These are phyloP conservation scores for Tachina lurida DNA, from an alignment of 2,888 invertebrate genomes.

Conservation along the genomic window DNA sequence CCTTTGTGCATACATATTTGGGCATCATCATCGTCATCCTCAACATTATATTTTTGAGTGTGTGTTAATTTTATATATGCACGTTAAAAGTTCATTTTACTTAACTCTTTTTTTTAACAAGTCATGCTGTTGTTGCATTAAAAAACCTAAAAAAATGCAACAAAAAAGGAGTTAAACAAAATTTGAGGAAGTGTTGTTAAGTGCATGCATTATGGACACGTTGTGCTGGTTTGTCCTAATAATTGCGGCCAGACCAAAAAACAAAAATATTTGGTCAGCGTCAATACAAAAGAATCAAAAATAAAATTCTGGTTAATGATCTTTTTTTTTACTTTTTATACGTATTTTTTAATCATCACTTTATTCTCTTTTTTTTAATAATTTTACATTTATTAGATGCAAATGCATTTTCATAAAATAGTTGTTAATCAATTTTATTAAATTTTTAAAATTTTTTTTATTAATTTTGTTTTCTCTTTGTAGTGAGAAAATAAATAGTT, in stretches of 20 bases:
- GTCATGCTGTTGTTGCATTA: constrained; percentile 11
- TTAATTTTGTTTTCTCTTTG: neutral
- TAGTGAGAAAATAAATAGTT: constrained; percentile 21
- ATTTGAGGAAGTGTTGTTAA: constrained; percentile 68
- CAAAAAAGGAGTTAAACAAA: constrained; percentile 26
- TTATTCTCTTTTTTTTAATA: neutral
- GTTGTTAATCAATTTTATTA: constrained; percentile 58
- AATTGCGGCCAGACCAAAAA: constrained; percentile 72
- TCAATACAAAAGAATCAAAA: constrained; percentile 18
- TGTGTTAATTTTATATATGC: constrained; percentile 74
- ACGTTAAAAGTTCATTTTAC: constrained; percentile 59
- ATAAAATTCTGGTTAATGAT: constrained; percentile 38
- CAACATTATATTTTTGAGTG: constrained; percentile 71
- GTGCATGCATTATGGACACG: constrained; percentile 69
- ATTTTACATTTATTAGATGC: constrained; percentile 27
- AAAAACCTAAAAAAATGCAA: neutral
- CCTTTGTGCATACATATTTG: constrained; percentile 71
- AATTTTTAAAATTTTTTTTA: neutral
- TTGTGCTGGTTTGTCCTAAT: constrained; percentile 75
- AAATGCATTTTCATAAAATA: constrained; percentile 61
- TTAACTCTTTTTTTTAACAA: constrained; percentile 1
- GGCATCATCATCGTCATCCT: constrained; percentile 30
- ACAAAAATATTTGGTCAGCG: constrained; percentile 54
- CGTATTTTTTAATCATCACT: constrained; percentile 17
- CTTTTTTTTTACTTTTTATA: constrained; percentile 41